phyloP scores from a whole-genome alignment of 2,113 vertebrate species.

The Odocoileus virginianus region DNA sequence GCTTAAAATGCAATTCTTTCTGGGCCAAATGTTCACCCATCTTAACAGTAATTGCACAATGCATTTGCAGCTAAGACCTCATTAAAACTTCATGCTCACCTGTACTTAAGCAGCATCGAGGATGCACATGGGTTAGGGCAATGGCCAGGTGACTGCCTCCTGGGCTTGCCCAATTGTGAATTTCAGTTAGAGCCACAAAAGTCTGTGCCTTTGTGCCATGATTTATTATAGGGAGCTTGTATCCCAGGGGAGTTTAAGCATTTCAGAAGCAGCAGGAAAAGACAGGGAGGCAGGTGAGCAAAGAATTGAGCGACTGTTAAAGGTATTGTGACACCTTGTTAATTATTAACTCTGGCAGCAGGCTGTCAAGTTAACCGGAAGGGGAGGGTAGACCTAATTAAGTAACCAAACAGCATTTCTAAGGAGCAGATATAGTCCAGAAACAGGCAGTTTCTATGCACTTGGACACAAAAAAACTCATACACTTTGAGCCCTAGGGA shows the following conservation, averaged over 20 bases:
- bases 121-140: slow-evolving; percentile 37
- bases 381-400: slow-evolving; percentile 62
- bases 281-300: slow-evolving; percentile 66
- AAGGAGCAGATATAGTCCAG: slow-evolving; percentile 15
- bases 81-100: slow-evolving; percentile 76
- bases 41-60: slow-evolving; percentile 69
- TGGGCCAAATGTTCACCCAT: slow-evolving; percentile 61
- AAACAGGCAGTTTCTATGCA: background rate
- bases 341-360: slow-evolving; percentile 72
- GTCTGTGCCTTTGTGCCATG: slow-evolving; percentile 61
- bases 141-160: slow-evolving; percentile 66
- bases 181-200: slow-evolving; percentile 58
- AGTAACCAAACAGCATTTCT: slow-evolving; percentile 59
- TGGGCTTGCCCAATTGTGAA: slow-evolving; percentile 59
- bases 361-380: slow-evolving; percentile 62
- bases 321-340: slow-evolving; percentile 70
- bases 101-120: background rate
- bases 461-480: background rate
- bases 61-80: slow-evolving; percentile 65
- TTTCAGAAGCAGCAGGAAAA: slow-evolving; percentile 70
- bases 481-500: background rate
- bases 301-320: slow-evolving; percentile 51
- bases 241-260: slow-evolving; percentile 67
- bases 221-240: slow-evolving; percentile 67
- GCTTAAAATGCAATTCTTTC: slow-evolving; percentile 73